These are phyloP conservation scores for Piezodorus guildinii DNA, from an alignment of 1,140 invertebrate genomes.

Conservation along the genomic window DNA sequence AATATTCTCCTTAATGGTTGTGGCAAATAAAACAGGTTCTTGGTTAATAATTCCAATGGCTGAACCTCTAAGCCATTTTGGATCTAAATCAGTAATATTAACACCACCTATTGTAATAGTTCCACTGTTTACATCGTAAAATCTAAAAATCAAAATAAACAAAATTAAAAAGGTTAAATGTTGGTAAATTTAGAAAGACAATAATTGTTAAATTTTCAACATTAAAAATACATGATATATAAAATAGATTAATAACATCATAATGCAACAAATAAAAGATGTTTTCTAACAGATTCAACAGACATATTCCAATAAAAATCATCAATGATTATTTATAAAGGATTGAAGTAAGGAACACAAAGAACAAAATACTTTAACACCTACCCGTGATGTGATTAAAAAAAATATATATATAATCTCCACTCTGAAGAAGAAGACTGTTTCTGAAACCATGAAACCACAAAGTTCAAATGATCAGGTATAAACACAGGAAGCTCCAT, in stretches of 20 bases:
- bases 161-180: constrained; percentile 14
- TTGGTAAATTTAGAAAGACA: neutral
- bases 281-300: too few relatives aligned
- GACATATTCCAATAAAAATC: too few relatives aligned
- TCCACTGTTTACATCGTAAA: constrained; percentile 74
- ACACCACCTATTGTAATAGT: constrained; percentile 65
- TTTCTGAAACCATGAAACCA: too few relatives aligned
- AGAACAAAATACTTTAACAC: too few relatives aligned
- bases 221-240: neutral
- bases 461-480: too few relatives aligned
- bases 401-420: too few relatives aligned
- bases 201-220: neutral
- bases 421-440: too few relatives aligned
- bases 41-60: constrained; percentile 84
- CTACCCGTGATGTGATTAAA: too few relatives aligned
- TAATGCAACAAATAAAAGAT: neutral
- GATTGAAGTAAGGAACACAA: too few relatives aligned
- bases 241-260: neutral
- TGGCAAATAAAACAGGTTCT: constrained; percentile 86
- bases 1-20: constrained; percentile 86
- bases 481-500: too few relatives aligned
- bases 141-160: constrained; percentile 38
- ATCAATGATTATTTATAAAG: too few relatives aligned
- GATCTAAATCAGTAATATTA: constrained; percentile 62
- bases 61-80: constrained; percentile 70